These are phyloP conservation scores for Aporrectodea caliginosa DNA, from an alignment of 1,140 invertebrate genomes.

Conservation along the genomic window DNA sequence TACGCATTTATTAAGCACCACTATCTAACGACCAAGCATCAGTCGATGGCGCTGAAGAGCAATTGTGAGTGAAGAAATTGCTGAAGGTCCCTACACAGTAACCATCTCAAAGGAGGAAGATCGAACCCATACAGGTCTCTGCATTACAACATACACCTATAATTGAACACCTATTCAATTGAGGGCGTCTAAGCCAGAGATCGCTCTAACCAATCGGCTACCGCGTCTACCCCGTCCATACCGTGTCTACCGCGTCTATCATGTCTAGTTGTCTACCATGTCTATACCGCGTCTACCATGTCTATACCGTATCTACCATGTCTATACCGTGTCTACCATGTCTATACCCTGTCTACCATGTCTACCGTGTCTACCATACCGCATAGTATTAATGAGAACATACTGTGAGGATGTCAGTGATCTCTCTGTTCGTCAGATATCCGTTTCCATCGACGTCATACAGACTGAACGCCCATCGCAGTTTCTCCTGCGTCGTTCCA, in stretches of 20 bases:
- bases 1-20: too few relatives aligned
- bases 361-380: too few relatives aligned
- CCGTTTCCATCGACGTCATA: constrained; percentile 84
- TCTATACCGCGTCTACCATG: background rate
- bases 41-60: background rate
- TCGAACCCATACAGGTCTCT: background rate
- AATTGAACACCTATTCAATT: background rate
- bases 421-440: constrained; percentile 66
- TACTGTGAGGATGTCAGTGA: constrained; percentile 38
- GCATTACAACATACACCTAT: background rate
- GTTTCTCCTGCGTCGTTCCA: constrained; percentile 68
- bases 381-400: too few relatives aligned
- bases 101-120: too few relatives aligned
- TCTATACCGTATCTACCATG: too few relatives aligned
- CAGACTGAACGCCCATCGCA: constrained; percentile 84
- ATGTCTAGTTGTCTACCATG: background rate
- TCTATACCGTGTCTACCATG: too few relatives aligned
- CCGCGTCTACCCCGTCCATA: background rate
- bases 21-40: too few relatives aligned
- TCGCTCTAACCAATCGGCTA: background rate
- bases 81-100: background rate
- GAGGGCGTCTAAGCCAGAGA: background rate
- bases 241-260: background rate
- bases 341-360: too few relatives aligned
- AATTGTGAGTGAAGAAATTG: background rate